These are phyloP conservation scores for Malacoraja senta DNA, from an alignment of 2,797 vertebrate species.

Conservation along the genomic window DNA sequence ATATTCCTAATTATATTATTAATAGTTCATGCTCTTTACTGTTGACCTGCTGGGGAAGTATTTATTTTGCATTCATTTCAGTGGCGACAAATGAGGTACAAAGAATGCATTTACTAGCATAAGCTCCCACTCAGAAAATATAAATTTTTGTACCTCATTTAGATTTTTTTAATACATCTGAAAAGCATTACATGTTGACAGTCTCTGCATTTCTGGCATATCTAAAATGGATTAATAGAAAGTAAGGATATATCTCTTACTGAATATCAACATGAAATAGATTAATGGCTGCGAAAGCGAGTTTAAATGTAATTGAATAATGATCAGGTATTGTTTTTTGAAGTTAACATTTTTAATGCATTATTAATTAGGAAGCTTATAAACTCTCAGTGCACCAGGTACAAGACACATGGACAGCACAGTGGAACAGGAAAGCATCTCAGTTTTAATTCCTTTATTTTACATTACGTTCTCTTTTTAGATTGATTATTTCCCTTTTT, in stretches of 20 bases:
- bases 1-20: slow-evolving; percentile 53
- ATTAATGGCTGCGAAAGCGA: background rate
- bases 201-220: background rate
- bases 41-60: slow-evolving; percentile 43
- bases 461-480: background rate
- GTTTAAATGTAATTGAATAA: background rate
- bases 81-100: slow-evolving; percentile 47
- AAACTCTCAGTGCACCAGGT: background rate
- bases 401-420: background rate
- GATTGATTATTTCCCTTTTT: background rate
- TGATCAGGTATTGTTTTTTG: background rate
- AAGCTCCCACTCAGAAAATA: slow-evolving; percentile 26
- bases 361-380: background rate
- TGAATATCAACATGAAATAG: background rate
- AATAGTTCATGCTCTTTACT: slow-evolving; percentile 47
- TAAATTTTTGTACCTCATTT: slow-evolving; percentile 13
- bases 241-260: background rate
- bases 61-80: slow-evolving; percentile 51
- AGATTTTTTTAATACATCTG: slow-evolving; percentile 15
- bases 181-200: background rate
- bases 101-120: background rate
- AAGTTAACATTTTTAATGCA: background rate
- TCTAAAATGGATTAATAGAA: background rate
- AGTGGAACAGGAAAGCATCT: no score
- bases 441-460: background rate